A percentile compares a stretch with the other conserved stretches of the same genome.
Evolutionary conservation across 2,113 vertebrate species (phyloP).

Genomic region (Brachypodius melanocephalos): DNA sequence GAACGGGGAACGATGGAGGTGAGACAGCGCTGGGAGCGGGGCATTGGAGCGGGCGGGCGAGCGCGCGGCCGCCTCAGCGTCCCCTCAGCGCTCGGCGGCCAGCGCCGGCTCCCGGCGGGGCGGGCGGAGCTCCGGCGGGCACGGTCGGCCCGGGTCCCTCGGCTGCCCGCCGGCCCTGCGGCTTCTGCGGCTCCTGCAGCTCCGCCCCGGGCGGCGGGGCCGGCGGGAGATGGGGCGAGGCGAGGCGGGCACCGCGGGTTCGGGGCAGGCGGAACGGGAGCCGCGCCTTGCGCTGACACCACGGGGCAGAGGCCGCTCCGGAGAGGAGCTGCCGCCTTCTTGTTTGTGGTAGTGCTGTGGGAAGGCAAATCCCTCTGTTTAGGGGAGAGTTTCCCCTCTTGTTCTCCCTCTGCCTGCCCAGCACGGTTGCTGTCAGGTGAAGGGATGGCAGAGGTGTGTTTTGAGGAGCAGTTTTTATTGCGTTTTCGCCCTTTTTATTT

Average conservation of each 20-base stretch:
- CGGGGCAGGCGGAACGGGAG: not conserved
- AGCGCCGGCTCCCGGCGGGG: not conserved
- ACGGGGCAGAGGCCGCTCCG: accelerated
- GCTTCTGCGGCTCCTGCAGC: not conserved
- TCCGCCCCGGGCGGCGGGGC: not conserved
- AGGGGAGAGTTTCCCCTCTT: not conserved
- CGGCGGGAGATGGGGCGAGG: not conserved
- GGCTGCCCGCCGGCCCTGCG: not conserved
- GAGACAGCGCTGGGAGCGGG: not conserved
- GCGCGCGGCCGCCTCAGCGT: not conserved
- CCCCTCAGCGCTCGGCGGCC: not conserved
- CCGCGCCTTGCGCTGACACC: not conserved
- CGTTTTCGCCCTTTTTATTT: not conserved
- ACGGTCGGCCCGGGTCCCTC: accelerated
- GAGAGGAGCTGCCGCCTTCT: not conserved
- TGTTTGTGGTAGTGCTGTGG: accelerated
- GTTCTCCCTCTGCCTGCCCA: not conserved
- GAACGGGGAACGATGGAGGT: not conserved
- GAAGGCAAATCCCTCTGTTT: accelerated
- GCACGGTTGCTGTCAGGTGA: not conserved
- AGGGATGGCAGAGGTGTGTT: not conserved
- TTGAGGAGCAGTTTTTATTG: not conserved
- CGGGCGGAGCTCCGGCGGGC: not conserved
- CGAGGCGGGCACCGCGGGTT: not conserved
- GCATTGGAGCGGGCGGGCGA: not conserved